Evolutionary conservation across 2,797 vertebrate genomes (phyloP), one percentile per base, ranked within the genome.

Genomic region (Sebastes melanostomus): DNA sequence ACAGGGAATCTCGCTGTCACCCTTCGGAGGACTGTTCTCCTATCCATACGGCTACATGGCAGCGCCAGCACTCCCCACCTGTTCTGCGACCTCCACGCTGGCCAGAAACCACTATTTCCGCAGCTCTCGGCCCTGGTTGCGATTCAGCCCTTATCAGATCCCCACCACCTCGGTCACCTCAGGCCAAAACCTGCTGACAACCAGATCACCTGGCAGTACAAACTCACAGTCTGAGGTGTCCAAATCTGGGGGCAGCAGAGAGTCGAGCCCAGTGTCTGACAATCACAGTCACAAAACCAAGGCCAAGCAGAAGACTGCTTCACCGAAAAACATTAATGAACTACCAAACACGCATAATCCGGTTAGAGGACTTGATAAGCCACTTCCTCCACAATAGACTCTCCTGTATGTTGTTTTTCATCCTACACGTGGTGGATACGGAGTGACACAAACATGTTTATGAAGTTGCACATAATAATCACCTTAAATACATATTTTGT

Each of bases 11-110:
- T 97, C 97, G 75, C 95, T 97, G 94, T 95, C 96, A 76, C 96
- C 96, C 1, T 97, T 97, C 50, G 97, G 97, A 56, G 96, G 97
- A 74, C 84, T 98, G 70, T 95, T 98, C 59, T 96, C 98, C 0
- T 98, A 98, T 61, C 97, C 97, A 0, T 97, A 97, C 90, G 94
- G 93, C 36, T 98, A 97, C 93, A 96, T 97, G 96, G 96, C 96
- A 0, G 96, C 96, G 0, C 95, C 96, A 0, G 85, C 91, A 65
- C 88, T 93, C 12, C 88, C 93, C 3, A 87, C 92, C 0, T 93
- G 95, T 0, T 82, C 92, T 2, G 91, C 94, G 0, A 94, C 95
- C 0, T 95, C 95, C 9, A 91, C 95, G 0, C 91, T 96, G 27
- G 89, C 94, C 87, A 96, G 96, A 34, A 97, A 95, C 88, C 95